Percentiles rank a stretch among this genome's conserved stretches.
phyloP scores from a whole-genome alignment of 2,113 vertebrate species.

The Ifrita kowaldi region DNA sequence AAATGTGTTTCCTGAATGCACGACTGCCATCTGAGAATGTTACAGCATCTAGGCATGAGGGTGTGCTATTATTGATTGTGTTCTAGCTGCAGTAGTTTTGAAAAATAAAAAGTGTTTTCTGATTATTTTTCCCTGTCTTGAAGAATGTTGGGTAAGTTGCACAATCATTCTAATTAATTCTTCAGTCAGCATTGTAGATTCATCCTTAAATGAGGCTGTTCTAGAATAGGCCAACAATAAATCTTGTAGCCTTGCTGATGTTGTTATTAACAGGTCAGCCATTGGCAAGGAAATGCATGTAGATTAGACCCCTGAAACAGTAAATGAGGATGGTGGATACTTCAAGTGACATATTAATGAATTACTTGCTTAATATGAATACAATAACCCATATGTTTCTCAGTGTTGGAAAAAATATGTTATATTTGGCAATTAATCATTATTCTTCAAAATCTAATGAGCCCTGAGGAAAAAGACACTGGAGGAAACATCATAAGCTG shows the following conservation, averaged over 20 bases:
- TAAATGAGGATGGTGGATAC: neutral
- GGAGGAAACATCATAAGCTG: neutral
- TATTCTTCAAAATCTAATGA: constrained; percentile 23
- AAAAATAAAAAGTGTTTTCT: neutral
- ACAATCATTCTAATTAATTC: neutral
- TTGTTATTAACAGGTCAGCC: neutral
- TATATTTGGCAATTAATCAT: neutral
- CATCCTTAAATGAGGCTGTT: neutral
- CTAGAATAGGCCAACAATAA: neutral
- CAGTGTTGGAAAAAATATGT: neutral
- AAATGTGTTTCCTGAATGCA: neutral
- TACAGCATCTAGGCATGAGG: neutral
- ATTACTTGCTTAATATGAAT: neutral
- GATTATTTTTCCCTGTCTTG: neutral
- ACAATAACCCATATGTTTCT: neutral
- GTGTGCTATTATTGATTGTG: accelerated
- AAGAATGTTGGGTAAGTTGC: neutral
- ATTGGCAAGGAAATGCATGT: neutral
- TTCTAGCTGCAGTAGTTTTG: neutral
- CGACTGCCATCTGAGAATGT: neutral
- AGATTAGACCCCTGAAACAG: neutral
- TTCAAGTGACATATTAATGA: neutral
- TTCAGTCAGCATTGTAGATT: neutral
- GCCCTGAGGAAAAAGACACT: neutral
- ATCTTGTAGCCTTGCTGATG: neutral